These are phyloP conservation scores for Apeira syringaria DNA, from an alignment of 2,888 invertebrate genomes.

Conservation along the genomic window DNA sequence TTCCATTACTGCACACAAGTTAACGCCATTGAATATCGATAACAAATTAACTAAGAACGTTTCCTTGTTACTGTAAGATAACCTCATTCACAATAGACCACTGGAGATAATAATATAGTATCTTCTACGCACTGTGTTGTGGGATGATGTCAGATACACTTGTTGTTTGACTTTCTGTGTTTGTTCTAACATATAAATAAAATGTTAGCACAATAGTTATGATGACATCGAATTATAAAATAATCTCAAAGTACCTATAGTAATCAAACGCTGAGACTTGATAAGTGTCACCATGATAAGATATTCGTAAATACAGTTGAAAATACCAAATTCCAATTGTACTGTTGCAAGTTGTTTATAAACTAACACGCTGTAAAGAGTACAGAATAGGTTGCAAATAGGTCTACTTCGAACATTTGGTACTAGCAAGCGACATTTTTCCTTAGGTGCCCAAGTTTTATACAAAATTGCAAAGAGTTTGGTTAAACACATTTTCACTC, in stretches of 20 bases:
- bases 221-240: not conserved
- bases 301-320: too few relatives aligned
- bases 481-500: conserved; percentile 23
- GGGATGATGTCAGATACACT: conserved; percentile 23
- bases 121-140: conserved; percentile 19
- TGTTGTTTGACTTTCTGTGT: conserved; percentile 18
- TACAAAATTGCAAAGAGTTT: conserved; percentile 26
- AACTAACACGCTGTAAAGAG: conserved; percentile 18
- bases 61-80: conserved; percentile 25
- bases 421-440: too few relatives aligned
- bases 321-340: conserved; percentile 8
- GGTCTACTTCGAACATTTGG: conserved; percentile 17
- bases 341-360: conserved; percentile 1
- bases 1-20: not conserved
- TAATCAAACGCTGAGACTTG: too few relatives aligned
- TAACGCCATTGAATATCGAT: conserved; percentile 13
- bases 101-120: conserved; percentile 26
- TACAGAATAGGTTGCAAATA: conserved; percentile 20
- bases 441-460: too few relatives aligned
- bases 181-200: conserved; percentile 14
- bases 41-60: conserved; percentile 22
- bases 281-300: too few relatives aligned
- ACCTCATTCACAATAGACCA: conserved; percentile 26
- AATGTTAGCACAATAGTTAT: conserved; percentile 9
- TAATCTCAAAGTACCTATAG: not conserved